Conservation (phyloP, 2,888 invertebrate genomes). For the Lasioglossum figueresi region DNA sequence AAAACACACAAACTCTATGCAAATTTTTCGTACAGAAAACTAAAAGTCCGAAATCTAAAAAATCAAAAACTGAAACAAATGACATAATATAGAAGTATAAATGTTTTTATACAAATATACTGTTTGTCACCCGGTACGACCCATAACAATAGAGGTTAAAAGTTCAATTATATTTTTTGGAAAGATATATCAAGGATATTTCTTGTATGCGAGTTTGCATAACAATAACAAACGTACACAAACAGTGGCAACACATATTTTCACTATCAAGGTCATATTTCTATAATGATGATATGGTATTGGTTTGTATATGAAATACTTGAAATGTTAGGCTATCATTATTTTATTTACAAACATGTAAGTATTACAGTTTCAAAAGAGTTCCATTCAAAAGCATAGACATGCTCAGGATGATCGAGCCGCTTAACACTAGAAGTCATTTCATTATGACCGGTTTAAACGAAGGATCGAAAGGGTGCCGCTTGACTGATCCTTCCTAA, state of each 20-base stretch:
- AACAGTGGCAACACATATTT: not conserved
- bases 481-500: not conserved
- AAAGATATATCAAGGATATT: not conserved
- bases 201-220: not conserved
- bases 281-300: not conserved
- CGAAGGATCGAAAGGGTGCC: slow-evolving; percentile 67
- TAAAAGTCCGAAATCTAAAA: too few species aligned
- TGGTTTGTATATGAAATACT: not conserved
- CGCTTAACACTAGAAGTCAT: not conserved
- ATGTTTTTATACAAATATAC: too few species aligned
- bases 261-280: not conserved
- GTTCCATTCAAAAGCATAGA: not conserved
- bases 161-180: too few species aligned
- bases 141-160: not conserved
- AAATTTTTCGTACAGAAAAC: too few species aligned
- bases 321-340: not conserved
- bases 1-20: too few species aligned
- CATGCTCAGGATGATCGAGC: not conserved
- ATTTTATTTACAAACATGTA: not conserved
- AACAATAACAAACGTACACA: not conserved
- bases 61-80: too few species aligned
- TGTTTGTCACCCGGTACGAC: not conserved
- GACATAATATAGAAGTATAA: too few species aligned
- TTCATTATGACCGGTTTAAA: slow-evolving; percentile 6
- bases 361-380: not conserved